These are phyloP conservation scores for Drosophila colorata DNA, from an alignment of 2,888 invertebrate genomes.

Conservation along the genomic window DNA sequence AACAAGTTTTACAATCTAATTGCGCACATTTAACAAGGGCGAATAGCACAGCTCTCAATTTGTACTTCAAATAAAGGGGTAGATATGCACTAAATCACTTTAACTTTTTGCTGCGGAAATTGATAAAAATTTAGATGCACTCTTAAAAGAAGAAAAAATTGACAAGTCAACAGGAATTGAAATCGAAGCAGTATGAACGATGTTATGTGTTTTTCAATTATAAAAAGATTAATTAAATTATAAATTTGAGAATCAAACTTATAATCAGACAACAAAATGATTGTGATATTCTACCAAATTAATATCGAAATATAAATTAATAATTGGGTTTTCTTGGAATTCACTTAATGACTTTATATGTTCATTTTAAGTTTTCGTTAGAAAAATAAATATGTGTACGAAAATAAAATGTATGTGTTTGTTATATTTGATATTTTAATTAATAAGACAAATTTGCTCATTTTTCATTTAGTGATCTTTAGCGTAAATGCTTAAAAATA, in stretches of 20 bases:
- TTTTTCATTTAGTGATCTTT: constrained; percentile 1
- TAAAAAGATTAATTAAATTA: too few species aligned
- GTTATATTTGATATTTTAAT: background rate
- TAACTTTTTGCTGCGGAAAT: background rate
- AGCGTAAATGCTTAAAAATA: background rate
- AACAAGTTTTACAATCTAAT: constrained; percentile 76
- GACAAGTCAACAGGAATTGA: too few species aligned
- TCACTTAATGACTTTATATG: too few species aligned
- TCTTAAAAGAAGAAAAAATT: background rate
- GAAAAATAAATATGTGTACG: too few species aligned
- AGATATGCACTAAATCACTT: background rate
- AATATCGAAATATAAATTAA: background rate
- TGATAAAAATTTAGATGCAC: background rate
- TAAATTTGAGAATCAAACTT: too few species aligned
- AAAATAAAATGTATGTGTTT: background rate
- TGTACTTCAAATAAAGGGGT: constrained; percentile 8
- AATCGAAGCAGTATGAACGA: too few species aligned
- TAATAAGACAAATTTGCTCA: background rate
- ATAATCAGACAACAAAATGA: too few species aligned
- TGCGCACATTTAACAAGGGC: constrained; percentile 61
- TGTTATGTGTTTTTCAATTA: too few species aligned
- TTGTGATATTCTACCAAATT: too few species aligned
- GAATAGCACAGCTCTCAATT: constrained; percentile 41
- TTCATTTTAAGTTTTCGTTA: too few species aligned
- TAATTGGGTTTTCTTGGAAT: too few species aligned